A percentile compares a stretch with the other conserved stretches of the same genome.
Conservation (phyloP, 2,888 invertebrate genomes). For the Tachina fera region DNA sequence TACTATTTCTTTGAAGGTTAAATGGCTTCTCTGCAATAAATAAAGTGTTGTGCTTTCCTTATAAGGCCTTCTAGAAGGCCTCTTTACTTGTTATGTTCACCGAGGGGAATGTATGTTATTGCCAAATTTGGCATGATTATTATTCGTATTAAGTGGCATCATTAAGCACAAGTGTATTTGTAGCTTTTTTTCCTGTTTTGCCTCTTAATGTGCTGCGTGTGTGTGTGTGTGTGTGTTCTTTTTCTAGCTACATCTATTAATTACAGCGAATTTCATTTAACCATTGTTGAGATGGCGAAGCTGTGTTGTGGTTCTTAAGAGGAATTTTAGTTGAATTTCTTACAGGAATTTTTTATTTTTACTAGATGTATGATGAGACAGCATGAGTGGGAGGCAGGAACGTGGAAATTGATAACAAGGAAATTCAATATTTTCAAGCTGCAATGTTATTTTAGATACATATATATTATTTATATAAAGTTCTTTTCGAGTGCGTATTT, state of each 20-base stretch:
- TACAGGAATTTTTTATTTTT: constrained; percentile 43
- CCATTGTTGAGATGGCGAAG: constrained; percentile 40
- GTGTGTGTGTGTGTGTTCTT: constrained; percentile 5
- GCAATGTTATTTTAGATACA: too few species aligned
- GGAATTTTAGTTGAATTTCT: constrained; percentile 48
- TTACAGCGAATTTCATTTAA: constrained; percentile 52
- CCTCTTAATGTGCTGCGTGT: not conserved
- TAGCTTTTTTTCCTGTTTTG: not conserved
- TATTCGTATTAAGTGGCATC: constrained; percentile 62
- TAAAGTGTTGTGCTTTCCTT: too few species aligned
- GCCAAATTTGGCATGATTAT: constrained; percentile 66
- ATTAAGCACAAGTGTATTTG: constrained; percentile 55
- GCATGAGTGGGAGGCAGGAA: constrained; percentile 35
- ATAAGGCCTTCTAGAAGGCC: constrained; percentile 5
- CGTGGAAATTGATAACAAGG: not conserved
- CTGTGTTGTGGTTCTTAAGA: constrained; percentile 42
- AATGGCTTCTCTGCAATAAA: too few species aligned
- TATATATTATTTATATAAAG: too few species aligned
- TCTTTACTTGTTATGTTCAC: not conserved
- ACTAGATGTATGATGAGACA: not conserved
- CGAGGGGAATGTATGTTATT: not conserved
- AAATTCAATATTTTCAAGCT: not conserved
- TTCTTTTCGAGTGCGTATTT: too few species aligned
- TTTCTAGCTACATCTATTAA: constrained; percentile 54
- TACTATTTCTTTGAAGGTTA: too few species aligned